phyloP scores from a whole-genome alignment of 2,797 vertebrate genomes.

The Gallirallus australis region DNA sequence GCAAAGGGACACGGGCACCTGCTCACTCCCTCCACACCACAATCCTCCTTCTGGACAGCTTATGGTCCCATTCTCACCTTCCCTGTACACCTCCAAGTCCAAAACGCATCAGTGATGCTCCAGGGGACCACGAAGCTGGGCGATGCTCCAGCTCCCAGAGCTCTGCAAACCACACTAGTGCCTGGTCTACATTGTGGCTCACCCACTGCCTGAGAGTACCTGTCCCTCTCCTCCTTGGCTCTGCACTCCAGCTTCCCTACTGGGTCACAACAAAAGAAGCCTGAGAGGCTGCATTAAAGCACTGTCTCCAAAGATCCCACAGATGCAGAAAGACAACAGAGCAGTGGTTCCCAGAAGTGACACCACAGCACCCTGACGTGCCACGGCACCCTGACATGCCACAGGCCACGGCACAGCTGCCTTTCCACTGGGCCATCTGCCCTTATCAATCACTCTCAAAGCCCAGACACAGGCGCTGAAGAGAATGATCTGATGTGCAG shows the following conservation, averaged over 20 bases:
- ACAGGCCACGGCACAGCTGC: neutral
- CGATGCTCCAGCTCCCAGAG: neutral
- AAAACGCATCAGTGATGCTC: neutral
- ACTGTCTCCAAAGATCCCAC: neutral
- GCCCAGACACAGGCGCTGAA: neutral
- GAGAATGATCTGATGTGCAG: accelerated
- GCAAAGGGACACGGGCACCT: neutral
- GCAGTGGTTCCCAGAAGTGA: accelerated
- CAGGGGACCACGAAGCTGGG: too few relatives aligned
- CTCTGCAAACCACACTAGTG: neutral
- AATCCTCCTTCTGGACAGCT: neutral
- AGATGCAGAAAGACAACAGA: accelerated
- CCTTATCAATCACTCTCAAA: neutral
- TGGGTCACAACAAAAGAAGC: neutral
- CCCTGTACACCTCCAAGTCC: neutral
- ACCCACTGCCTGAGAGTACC: neutral
- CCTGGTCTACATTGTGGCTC: accelerated
- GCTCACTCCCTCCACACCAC: neutral
- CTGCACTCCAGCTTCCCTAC: neutral
- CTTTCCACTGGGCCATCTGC: neutral
- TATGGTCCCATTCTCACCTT: neutral
- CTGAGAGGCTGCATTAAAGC: neutral
- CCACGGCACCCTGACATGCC: neutral
- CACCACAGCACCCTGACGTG: neutral
- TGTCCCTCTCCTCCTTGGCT: neutral